Conservation (phyloP, 2,113 vertebrate species). For the Podarcis muralis region DNA sequence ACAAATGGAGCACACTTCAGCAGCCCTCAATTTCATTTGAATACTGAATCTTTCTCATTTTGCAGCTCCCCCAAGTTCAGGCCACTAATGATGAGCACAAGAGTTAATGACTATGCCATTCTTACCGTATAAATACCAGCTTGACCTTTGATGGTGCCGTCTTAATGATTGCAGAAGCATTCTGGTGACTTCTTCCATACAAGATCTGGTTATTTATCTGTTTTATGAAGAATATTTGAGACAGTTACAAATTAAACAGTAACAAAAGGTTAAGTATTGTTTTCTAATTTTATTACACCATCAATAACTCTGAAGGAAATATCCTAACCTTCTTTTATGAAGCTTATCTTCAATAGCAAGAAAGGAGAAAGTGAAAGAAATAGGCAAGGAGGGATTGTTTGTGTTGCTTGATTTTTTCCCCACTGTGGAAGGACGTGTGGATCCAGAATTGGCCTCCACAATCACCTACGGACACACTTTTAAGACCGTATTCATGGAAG, state of each 20-base stretch:
- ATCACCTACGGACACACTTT: too few species aligned
- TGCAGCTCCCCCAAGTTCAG: background rate
- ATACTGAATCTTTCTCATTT: background rate
- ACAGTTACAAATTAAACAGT: slow-evolving; percentile 20
- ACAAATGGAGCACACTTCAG: background rate
- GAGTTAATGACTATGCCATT: background rate
- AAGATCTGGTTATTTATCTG: slow-evolving; percentile 95
- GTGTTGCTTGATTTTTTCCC: background rate
- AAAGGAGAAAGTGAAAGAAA: background rate
- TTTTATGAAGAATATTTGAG: background rate
- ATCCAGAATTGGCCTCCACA: too few species aligned
- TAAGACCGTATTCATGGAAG: too few species aligned
- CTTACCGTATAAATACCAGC: slow-evolving; percentile 93
- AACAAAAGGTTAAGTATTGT: background rate
- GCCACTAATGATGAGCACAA: background rate
- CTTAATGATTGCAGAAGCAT: slow-evolving; percentile 96
- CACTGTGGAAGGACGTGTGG: too few species aligned
- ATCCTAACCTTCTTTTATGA: background rate
- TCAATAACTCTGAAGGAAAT: background rate
- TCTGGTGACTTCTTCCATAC: slow-evolving; percentile 96
- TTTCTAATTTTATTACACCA: background rate
- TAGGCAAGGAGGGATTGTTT: background rate
- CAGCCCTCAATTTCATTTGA: background rate
- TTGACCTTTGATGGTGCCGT: slow-evolving; percentile 88
- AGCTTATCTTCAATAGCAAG: background rate